Conservation (phyloP, 2,888 invertebrate genomes). For the Melikaiella ostensackeni region DNA sequence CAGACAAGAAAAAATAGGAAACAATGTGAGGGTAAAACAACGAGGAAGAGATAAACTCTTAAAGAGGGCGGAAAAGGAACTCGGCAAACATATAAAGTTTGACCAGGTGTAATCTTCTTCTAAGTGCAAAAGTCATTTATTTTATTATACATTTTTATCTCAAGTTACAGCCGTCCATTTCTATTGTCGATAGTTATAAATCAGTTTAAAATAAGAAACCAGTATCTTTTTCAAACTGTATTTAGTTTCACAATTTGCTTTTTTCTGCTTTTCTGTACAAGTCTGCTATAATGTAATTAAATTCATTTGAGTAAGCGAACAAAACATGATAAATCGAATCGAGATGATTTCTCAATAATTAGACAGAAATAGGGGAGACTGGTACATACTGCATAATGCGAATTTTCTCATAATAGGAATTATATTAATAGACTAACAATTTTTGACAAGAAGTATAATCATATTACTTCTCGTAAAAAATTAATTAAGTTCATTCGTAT, state of each 20-base stretch:
- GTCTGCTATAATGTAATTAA: not conserved
- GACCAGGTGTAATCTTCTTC: constrained; percentile 78
- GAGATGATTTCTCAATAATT: no score
- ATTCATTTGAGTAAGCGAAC: no score
- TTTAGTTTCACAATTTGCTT: not conserved
- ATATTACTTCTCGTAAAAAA: no score
- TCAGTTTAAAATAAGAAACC: not conserved
- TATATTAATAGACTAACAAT: no score
- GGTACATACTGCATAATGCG: no score
- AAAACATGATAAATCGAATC: no score
- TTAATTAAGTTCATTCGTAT: no score
- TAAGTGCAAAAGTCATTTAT: constrained; percentile 16
- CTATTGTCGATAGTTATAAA: not conserved
- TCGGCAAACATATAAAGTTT: constrained; percentile 86
- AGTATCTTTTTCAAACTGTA: not conserved
- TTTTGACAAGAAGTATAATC: no score
- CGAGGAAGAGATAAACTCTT: constrained; percentile 81
- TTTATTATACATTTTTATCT: not conserved
- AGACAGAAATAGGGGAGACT: no score
- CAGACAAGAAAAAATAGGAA: constrained; percentile 79
- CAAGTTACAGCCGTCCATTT: not conserved
- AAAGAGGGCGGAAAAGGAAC: constrained; percentile 82
- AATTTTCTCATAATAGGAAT: no score
- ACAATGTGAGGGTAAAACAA: constrained; percentile 78
- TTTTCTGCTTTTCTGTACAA: constrained; percentile 4